Conservation (phyloP, 92 coral and sea anemone species). For the Montipora capitata region DNA sequence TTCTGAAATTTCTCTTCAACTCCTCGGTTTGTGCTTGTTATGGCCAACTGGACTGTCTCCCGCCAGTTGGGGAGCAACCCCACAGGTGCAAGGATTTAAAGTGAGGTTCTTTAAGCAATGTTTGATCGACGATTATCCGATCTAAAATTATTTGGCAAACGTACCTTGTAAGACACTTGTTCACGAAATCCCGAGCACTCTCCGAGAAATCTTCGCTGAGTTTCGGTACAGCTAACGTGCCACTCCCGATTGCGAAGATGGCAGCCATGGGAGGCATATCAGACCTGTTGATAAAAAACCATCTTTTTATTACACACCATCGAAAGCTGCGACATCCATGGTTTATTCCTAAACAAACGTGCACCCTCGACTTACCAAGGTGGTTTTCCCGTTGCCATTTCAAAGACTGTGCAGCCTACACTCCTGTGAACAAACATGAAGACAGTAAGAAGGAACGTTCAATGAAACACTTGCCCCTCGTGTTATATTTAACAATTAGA, state of each 20-base stretch:
- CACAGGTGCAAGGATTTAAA: too few species aligned
- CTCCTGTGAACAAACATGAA: conserved; percentile 74
- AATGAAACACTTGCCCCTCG: too few species aligned
- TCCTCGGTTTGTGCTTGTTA: too few species aligned
- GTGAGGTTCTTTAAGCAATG: too few species aligned
- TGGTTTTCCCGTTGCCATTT: conserved; percentile 96
- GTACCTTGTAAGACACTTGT: conserved; percentile 88
- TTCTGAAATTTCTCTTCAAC: too few species aligned
- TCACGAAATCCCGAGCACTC: conserved; percentile 86
- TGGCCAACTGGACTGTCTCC: too few species aligned
- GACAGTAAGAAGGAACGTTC: not conserved
- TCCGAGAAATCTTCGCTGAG: conserved; percentile 82
- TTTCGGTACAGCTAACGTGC: conserved; percentile 83
- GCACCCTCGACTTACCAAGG: conserved; percentile 81
- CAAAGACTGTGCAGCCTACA: conserved; percentile 96
- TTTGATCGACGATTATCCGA: too few species aligned
- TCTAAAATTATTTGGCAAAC: not conserved
- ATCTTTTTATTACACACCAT: too few species aligned
- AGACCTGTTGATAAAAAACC: conserved; percentile 57
- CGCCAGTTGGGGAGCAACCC: too few species aligned
- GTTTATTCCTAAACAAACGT: too few species aligned
- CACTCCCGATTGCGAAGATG: conserved; percentile 97
- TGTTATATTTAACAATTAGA: too few species aligned
- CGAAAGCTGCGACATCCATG: not conserved
- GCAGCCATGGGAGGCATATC: conserved; percentile 96